phyloP scores from a whole-genome alignment of 2,113 vertebrate species.

The Neomonachus schauinslandi region DNA sequence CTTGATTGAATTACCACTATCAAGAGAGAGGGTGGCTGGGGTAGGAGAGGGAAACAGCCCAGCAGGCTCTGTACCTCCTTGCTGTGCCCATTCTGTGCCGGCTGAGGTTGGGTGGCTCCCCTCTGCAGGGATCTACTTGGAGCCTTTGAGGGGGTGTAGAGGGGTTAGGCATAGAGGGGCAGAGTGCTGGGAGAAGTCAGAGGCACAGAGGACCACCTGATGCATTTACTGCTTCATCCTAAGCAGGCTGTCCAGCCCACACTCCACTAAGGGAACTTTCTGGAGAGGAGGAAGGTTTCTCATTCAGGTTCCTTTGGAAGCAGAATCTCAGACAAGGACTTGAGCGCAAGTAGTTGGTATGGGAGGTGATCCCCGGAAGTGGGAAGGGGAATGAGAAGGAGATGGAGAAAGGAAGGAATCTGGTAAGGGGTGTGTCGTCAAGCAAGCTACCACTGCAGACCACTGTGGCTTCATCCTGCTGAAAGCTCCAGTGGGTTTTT shows the following conservation, averaged over 20 bases:
- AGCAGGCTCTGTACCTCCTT: neutral
- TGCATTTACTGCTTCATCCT: neutral
- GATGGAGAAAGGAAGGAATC: neutral
- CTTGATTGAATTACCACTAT: slow-evolving; percentile 60
- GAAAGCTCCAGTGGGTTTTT: no score
- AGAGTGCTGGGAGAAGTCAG: neutral
- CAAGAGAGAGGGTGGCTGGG: neutral
- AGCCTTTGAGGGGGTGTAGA: neutral
- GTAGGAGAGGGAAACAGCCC: neutral
- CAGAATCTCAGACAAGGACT: neutral
- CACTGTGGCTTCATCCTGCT: neutral
- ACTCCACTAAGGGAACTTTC: neutral
- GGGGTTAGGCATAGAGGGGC: neutral
- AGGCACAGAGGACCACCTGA: rapidly evolving
- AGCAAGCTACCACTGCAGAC: neutral
- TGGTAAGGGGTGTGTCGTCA: neutral
- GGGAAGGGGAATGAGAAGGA: neutral
- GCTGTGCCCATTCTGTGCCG: neutral
- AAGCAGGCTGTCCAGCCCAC: neutral
- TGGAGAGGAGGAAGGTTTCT: neutral
- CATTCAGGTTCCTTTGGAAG: neutral
- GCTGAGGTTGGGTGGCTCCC: neutral
- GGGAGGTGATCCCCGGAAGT: neutral
- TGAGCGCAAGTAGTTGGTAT: neutral
- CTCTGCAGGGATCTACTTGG: neutral